A percentile compares a stretch with the other conserved stretches of the same genome.
phyloP scores from a whole-genome alignment of 2,888 invertebrate genomes.

The Seira ritae region DNA sequence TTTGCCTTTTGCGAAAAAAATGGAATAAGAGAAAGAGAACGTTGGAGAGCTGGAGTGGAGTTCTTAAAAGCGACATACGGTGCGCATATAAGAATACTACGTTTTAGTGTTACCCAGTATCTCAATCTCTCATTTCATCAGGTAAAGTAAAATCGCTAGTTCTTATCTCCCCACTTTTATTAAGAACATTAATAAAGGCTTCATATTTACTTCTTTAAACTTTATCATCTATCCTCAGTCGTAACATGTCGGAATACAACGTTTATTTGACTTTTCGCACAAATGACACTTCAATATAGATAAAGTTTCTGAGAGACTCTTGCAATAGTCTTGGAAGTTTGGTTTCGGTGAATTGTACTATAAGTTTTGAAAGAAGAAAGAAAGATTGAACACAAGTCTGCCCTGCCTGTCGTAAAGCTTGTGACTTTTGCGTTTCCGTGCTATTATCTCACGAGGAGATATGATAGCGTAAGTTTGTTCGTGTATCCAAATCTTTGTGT shows the following conservation, averaged over 20 bases:
- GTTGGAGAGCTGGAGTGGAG: background rate
- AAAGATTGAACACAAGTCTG: background rate
- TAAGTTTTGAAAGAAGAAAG: background rate
- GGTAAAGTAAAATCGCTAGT: too few relatives aligned
- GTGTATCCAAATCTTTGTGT: background rate
- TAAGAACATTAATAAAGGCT: too few relatives aligned
- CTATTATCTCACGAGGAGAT: background rate
- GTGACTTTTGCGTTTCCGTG: constrained; percentile 1
- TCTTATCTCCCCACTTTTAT: too few relatives aligned
- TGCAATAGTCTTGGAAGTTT: too few relatives aligned
- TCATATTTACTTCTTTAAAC: too few relatives aligned
- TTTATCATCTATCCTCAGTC: too few relatives aligned
- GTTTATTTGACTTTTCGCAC: too few relatives aligned
- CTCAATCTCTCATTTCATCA: background rate
- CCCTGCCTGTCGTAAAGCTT: background rate
- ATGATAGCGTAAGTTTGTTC: background rate
- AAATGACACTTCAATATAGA: background rate
- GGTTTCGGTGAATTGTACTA: too few relatives aligned
- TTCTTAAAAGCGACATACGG: background rate
- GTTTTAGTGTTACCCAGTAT: background rate
- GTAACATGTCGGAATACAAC: too few relatives aligned
- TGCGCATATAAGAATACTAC: background rate
- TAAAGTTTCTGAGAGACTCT: background rate
- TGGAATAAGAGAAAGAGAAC: background rate
- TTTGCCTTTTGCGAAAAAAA: background rate